Percentiles rank a stretch among this genome's conserved stretches.
phyloP scores from a whole-genome alignment of 1,140 invertebrate species.

The Microvelia longipes region DNA sequence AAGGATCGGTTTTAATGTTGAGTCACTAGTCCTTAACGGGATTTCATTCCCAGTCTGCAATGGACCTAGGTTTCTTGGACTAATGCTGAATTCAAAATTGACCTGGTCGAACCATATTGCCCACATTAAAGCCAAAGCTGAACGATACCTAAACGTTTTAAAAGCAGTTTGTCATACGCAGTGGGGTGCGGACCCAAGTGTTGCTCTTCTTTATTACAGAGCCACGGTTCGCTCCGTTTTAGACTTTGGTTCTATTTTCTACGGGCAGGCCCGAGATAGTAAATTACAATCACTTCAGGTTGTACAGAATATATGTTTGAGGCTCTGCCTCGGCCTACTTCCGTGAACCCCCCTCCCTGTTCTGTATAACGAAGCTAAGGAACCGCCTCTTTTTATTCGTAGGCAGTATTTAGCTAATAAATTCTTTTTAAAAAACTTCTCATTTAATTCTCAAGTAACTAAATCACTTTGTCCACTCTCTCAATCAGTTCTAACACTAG shows the following conservation, averaged over 20 bases:
- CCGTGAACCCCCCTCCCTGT: neutral
- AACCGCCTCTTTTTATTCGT: neutral
- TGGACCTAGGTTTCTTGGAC: neutral
- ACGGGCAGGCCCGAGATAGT: neutral
- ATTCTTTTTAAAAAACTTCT: neutral
- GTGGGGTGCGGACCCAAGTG: conserved; percentile 1
- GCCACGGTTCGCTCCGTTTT: neutral
- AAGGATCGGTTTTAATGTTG: neutral
- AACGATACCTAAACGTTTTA: conserved; percentile 5
- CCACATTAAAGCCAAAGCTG: neutral
- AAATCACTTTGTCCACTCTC: neutral
- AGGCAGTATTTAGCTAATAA: neutral
- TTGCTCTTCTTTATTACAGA: neutral
- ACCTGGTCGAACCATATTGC: neutral
- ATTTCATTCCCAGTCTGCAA: neutral
- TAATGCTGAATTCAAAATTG: neutral
- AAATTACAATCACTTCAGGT: neutral
- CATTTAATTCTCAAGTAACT: neutral
- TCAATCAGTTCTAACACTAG: neutral
- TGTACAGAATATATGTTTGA: neutral
- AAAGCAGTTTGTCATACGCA: neutral
- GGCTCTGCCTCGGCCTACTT: neutral
- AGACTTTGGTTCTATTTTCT: neutral
- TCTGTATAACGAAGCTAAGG: neutral
- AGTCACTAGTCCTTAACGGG: neutral